Base-by-base conservation (phyloP, 2,797 vertebrate species). In the Sardinella longiceps region DNA sequence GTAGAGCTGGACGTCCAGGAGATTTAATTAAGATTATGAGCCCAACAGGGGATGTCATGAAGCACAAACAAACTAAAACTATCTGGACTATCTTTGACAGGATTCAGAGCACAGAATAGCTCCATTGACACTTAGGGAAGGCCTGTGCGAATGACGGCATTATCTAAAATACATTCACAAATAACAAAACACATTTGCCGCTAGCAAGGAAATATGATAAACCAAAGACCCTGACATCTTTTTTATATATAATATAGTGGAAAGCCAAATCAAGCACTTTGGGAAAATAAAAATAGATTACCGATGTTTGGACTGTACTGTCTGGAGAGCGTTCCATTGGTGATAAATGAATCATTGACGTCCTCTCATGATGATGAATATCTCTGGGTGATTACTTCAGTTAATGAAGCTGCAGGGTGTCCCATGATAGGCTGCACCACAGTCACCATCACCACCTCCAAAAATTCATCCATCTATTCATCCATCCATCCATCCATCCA, bases 21-120 rank as follows among this genome's bases (percentile, higher is more conserved):
- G 90, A 91, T 91, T 91, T 91, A 89, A 91, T 91, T 91, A 91
- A 91, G 91, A 91, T 91, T 90, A 87, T 84, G 84, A 85, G 85
- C 84, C 87, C 87, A 87, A 88, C 87, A 60, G 87, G 84, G 84
- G 88, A 90, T 86, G 90, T 89, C 87, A 91, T 86, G 77, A 84
- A 87, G 87, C 82, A 87, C 87, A 91, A 89, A 89, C 89, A 90
- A 89, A 88, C 86, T 86, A 83, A 18, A 58, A 37, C 70, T 89
- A 90, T 89, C 88, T 85, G 63, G 83, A 84, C 80, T 81, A 87
- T 85, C 83, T 84, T 83, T 80, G 84, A 87, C 84, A 88, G 83
- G 86, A 88, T 77, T 77, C 83, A 56, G 45, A 25, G 60, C 83
- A 86, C 84, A 88, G 87, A 89, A 89, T 89, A 82, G 43, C 85